A percentile compares a stretch with the other conserved stretches of the same genome.
Conservation (phyloP, 2,113 vertebrate species). For the Xiphias gladius region DNA sequence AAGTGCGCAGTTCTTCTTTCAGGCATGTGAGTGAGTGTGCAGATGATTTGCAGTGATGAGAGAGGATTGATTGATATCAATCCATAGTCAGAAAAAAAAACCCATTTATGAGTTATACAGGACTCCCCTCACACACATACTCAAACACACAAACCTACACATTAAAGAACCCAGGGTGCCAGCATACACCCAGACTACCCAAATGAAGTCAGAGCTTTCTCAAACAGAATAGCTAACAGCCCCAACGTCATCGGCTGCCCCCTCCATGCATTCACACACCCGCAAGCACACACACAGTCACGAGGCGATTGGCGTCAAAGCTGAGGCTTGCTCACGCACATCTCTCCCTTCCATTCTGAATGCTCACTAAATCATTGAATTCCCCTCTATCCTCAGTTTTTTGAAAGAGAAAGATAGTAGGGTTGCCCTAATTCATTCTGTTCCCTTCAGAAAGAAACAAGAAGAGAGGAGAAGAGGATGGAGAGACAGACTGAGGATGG, state of each 20-base stretch:
- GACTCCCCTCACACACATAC: conserved; percentile 45
- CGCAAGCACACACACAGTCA: conserved; percentile 32
- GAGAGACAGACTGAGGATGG: not conserved
- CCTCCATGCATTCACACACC: conserved; percentile 14
- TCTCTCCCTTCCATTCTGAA: conserved; percentile 19
- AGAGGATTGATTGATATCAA: conserved; percentile 34
- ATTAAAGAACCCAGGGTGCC: conserved; percentile 49
- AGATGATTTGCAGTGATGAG: conserved; percentile 18
- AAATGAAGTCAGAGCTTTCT: conserved; percentile 53
- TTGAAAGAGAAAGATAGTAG: conserved; percentile 45
- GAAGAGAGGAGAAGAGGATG: conserved; percentile 15
- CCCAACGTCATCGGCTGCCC: conserved; percentile 63
- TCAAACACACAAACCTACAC: conserved; percentile 5
- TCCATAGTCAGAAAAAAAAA: conserved; percentile 22
- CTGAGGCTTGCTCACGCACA: conserved; percentile 46
- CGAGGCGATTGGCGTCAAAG: conserved; percentile 75
- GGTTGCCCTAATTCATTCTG: conserved; percentile 81
- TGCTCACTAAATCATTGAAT: conserved; percentile 56
- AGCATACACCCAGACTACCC: conserved; percentile 36
- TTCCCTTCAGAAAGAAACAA: conserved; percentile 42
- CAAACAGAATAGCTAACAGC: conserved; percentile 79
- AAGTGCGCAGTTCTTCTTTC: not conserved
- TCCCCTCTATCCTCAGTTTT: conserved; percentile 52
- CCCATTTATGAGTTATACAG: conserved; percentile 49
- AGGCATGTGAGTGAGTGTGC: not conserved